A percentile compares a stretch with the other conserved stretches of the same genome.
Conservation (phyloP, 2,888 invertebrate species). For the Drosophila sordidula region DNA sequence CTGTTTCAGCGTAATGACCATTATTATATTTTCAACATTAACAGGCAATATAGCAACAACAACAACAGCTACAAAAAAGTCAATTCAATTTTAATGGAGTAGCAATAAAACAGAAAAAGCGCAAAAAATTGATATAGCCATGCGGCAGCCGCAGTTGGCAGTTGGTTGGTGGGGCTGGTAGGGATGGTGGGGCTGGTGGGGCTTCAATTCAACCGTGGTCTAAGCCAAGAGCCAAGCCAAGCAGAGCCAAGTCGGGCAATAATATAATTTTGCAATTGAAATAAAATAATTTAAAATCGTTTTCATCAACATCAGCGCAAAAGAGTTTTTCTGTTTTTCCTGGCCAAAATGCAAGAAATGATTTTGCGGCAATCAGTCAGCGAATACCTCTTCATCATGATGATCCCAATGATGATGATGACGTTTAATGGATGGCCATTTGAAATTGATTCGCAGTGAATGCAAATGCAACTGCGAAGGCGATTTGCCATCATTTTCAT, state of each 20-base stretch:
- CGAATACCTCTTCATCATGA: conserved; percentile 46
- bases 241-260: conserved; percentile 48
- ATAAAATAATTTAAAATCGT: conserved; percentile 84
- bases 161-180: not conserved
- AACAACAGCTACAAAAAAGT: conserved; percentile 52
- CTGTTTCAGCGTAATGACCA: conserved; percentile 70
- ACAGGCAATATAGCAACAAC: conserved; percentile 50
- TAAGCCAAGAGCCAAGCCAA: not conserved
- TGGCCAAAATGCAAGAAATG: conserved; percentile 39
- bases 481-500: conserved; percentile 64
- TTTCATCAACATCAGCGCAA: conserved; percentile 82
- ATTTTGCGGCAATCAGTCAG: conserved; percentile 69
- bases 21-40: conserved; percentile 76
- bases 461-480: conserved; percentile 44
- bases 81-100: conserved; percentile 80
- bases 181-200: too few species aligned
- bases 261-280: conserved; percentile 76
- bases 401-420: conserved; percentile 54
- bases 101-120: conserved; percentile 80
- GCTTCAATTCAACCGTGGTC: not conserved
- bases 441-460: conserved; percentile 82
- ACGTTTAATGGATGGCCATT: conserved; percentile 81
- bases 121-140: conserved; percentile 72
- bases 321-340: conserved; percentile 55
- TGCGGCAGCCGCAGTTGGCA: conserved; percentile 48